Evolutionary conservation across 2,888 invertebrate genomes (phyloP).

Genomic region (Chymomyza amoena): DNA sequence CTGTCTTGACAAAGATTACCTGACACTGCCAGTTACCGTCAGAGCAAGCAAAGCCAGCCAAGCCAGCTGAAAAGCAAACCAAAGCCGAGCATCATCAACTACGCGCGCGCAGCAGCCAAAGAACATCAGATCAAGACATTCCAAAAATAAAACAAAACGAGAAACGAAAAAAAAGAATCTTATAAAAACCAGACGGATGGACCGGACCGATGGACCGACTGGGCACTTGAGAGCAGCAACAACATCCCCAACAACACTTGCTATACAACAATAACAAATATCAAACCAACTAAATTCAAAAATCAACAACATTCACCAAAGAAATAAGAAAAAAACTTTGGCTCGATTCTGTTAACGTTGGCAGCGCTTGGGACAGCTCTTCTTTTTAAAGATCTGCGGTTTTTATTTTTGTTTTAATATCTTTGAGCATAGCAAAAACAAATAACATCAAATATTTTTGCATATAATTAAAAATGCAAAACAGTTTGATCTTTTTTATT

Average conservation of each 20-base stretch:
- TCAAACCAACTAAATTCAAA: slow-evolving; percentile 11
- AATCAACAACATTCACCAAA: slow-evolving; percentile 61
- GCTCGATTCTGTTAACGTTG: neutral
- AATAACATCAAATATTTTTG: slow-evolving; percentile 38
- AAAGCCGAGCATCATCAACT: slow-evolving; percentile 27
- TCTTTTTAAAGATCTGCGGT: neutral
- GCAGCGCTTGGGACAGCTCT: neutral
- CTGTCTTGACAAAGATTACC: slow-evolving; percentile 56
- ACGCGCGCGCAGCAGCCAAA: neutral
- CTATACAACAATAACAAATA: slow-evolving; percentile 21
- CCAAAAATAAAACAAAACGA: slow-evolving; percentile 17
- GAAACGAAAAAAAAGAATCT: slow-evolving; percentile 15
- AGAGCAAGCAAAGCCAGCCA: slow-evolving; percentile 21
- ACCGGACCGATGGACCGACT: slow-evolving; percentile 1
- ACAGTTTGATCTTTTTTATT: slow-evolving; percentile 20
- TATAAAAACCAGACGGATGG: slow-evolving; percentile 4
- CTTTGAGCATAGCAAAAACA: slow-evolving; percentile 26
- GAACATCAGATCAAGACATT: slow-evolving; percentile 14
- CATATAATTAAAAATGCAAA: slow-evolving; percentile 69
- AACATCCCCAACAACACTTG: neutral
- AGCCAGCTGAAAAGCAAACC: slow-evolving; percentile 10
- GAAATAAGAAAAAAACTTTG: neutral
- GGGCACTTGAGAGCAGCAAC: neutral
- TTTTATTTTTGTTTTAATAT: neutral
- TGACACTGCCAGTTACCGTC: slow-evolving; percentile 70